Percentiles rank a stretch among this genome's conserved stretches.
Evolutionary conservation across 1,140 invertebrate genomes (phyloP).

Genomic region (Hyphantria cunea): DNA sequence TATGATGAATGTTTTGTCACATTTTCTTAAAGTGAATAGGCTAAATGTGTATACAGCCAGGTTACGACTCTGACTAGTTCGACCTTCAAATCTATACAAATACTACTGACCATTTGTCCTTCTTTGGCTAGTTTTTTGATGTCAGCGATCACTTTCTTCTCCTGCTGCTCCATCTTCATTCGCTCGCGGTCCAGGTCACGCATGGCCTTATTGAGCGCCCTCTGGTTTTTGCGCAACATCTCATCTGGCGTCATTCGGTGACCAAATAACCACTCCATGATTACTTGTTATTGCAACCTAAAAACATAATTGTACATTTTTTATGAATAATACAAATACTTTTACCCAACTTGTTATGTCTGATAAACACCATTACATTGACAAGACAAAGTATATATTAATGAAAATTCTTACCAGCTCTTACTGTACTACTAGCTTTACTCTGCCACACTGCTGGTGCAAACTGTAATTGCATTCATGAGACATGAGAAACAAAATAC

Average conservation of each 20-base stretch:
- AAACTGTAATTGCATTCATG: no score
- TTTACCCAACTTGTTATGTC: no score
- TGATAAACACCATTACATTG: no score
- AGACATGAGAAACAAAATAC: no score
- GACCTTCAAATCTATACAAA: not conserved
- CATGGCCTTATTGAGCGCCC: constrained; percentile 99
- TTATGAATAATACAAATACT: not conserved
- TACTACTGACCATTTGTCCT: constrained; percentile 95
- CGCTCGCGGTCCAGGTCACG: constrained; percentile 97
- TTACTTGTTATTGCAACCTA: constrained; percentile 32
- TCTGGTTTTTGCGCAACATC: constrained; percentile 98
- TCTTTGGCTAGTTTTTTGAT: constrained; percentile 99
- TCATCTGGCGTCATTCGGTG: constrained; percentile 98
- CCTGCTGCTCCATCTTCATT: constrained; percentile 98
- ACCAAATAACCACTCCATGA: constrained; percentile 98
- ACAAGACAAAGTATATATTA: no score
- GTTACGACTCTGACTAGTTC: no score
- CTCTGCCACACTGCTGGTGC: no score
- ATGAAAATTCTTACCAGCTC: no score
- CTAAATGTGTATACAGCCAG: no score
- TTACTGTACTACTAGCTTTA: no score
- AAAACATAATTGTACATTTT: not conserved
- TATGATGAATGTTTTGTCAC: no score
- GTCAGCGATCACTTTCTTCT: constrained; percentile 99
- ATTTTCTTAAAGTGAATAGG: no score